A percentile compares a stretch with the other conserved stretches of the same genome.
phyloP scores from a whole-genome alignment of 1,140 invertebrate species.

The Ctenoplectra terminalis region DNA sequence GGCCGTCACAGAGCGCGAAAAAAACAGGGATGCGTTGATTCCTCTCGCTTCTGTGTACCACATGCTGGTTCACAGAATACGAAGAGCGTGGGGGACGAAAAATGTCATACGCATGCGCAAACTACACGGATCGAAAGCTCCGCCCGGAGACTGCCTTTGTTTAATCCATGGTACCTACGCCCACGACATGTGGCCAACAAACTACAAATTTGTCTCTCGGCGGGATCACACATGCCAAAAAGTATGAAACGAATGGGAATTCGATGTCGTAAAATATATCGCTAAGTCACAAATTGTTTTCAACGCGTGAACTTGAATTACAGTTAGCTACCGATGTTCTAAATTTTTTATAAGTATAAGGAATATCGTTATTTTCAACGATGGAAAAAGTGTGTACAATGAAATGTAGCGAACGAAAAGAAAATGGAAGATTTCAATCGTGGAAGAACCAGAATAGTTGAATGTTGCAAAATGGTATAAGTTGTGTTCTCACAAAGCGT shows the following conservation, averaged over 20 bases:
- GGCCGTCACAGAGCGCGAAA: conserved; percentile 59
- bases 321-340: background rate
- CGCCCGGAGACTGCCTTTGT: conserved; percentile 79
- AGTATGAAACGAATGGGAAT: background rate
- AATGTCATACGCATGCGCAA: conserved; percentile 65
- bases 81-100: conserved; percentile 9
- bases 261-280: background rate
- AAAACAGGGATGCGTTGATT: conserved; percentile 63
- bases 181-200: conserved; percentile 66
- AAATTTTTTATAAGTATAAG: background rate
- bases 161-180: conserved; percentile 75
- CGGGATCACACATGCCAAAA: conserved; percentile 36
- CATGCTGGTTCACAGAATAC: conserved; percentile 15
- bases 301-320: no score
- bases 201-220: conserved; percentile 45
- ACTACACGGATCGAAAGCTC: conserved; percentile 75
- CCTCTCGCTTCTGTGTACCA: conserved; percentile 41
- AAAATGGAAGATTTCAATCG: background rate
- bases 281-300: background rate
- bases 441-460: background rate
- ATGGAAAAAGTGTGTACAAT: no score
- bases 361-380: background rate
- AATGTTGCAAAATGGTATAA: background rate
- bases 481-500: background rate
- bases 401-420: background rate